These are phyloP conservation scores for Zeuzera pyrina DNA, from an alignment of 2,888 invertebrate species.

Conservation along the genomic window DNA sequence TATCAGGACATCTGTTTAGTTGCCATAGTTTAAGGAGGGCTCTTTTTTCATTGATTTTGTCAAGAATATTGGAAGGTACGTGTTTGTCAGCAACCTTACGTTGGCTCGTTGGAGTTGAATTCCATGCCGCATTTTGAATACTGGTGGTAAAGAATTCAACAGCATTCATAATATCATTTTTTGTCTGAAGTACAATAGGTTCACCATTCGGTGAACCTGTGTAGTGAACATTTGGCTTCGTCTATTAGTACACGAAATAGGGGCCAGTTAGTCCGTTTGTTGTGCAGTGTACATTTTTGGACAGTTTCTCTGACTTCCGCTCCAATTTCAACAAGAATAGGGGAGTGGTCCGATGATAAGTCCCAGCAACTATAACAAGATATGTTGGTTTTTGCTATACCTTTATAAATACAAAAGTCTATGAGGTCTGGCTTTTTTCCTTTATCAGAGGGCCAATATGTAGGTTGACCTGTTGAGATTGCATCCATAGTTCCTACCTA, in stretches of 20 bases:
- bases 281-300: not conserved
- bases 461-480: not conserved
- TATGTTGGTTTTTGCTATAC: not conserved
- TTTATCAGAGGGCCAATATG: not conserved
- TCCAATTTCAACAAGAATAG: not conserved
- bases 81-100: too few species aligned
- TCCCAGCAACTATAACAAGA: not conserved
- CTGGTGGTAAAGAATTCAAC: too few species aligned
- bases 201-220: too few species aligned
- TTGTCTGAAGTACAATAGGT: too few species aligned
- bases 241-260: not conserved
- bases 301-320: not conserved
- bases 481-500: not conserved
- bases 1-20: too few species aligned
- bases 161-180: too few species aligned
- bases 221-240: too few species aligned
- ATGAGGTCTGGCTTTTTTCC: not conserved
- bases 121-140: too few species aligned
- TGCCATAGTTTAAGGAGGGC: too few species aligned
- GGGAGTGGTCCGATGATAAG: not conserved
- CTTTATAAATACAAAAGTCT: not conserved
- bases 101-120: too few species aligned
- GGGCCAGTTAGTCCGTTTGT: not conserved
- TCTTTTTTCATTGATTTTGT: too few species aligned
- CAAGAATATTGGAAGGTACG: too few species aligned